Percentiles rank a stretch among this genome's conserved stretches.
Evolutionary conservation across 2,113 vertebrate species (phyloP).

Genomic region (Daboia siamensis): DNA sequence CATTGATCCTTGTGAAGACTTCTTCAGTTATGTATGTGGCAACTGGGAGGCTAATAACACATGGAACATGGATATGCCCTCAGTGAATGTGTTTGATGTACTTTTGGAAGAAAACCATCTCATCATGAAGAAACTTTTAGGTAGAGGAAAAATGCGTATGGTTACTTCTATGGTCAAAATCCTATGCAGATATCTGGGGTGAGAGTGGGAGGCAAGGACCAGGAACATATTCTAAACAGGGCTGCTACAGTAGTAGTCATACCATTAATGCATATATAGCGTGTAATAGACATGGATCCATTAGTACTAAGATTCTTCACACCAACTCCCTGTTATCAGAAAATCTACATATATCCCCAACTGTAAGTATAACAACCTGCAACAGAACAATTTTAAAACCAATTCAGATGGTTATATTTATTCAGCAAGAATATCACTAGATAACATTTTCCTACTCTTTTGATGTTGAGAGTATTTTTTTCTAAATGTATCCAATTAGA

Average conservation of each 20-base stretch:
- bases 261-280: background rate
- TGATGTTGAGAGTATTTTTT: background rate
- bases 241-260: background rate
- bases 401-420: background rate
- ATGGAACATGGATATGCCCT: constrained; percentile 23
- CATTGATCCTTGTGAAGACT: constrained; percentile 67
- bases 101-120: constrained; percentile 67
- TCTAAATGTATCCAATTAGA: too few relatives aligned
- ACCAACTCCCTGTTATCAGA: background rate
- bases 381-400: background rate
- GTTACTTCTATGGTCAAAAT: constrained; percentile 19
- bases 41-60: constrained; percentile 48
- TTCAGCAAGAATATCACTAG: background rate
- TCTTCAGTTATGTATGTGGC: constrained; percentile 69
- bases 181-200: background rate
- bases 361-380: background rate
- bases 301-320: background rate
- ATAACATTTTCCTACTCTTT: background rate
- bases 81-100: constrained; percentile 50
- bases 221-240: background rate
- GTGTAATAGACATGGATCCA: background rate
- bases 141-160: constrained; percentile 46
- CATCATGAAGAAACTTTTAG: constrained; percentile 66
- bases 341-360: background rate
- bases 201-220: background rate